Evolutionary conservation across 2,888 invertebrate species (phyloP), one percentile per base, ranked within the genome.

Genomic region (Parthenolecanium corni): DNA sequence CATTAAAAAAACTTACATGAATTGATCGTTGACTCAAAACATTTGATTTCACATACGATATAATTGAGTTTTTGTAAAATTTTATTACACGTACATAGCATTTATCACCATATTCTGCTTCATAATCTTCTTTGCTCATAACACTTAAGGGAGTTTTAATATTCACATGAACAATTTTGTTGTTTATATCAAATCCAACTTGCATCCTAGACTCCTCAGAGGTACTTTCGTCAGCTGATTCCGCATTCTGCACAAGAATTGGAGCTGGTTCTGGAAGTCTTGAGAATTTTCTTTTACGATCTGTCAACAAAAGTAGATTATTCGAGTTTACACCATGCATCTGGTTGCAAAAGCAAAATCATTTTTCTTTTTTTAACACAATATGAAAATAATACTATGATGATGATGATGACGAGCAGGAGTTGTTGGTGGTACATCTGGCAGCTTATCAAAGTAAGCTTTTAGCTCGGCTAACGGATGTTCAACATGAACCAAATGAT

Each of bases 171-270:
- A 85, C 82, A 63, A 84, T 80, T 72, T 84, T 82, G 1, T 88
- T 88, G 72, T 89, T 85, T n/a, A 89, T 79, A 71, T 91, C 89
- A 71, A 91, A 86, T 72, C 89, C 89, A 0, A 92, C 88, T 67
- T 86, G 82, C 75, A 86, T 85, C 72, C 89, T 89, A 2, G 87
- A 84, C 71, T 90, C 89, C 31, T 88, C 86, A 71, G 86, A 89
- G 14, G 86, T 85, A 11, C 23, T 42, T 18, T 64, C 51, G 11
- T 40, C 49, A 6, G 44, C 56, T 31, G 54, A 18, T 16, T 64
- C 54, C 3, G 20, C 14, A 64, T 6, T 40, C n/a, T 44, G 64
- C 2, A 64, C 54, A 49, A 56, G 23, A 38, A 64, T 16, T 4
- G 64, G 64, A 25, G 42, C 38, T 11, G 56, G 49, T 51, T 62